Percentiles rank a stretch among this genome's conserved stretches.
phyloP scores from a whole-genome alignment of 1,140 invertebrate species.

The Papilio helenus region DNA sequence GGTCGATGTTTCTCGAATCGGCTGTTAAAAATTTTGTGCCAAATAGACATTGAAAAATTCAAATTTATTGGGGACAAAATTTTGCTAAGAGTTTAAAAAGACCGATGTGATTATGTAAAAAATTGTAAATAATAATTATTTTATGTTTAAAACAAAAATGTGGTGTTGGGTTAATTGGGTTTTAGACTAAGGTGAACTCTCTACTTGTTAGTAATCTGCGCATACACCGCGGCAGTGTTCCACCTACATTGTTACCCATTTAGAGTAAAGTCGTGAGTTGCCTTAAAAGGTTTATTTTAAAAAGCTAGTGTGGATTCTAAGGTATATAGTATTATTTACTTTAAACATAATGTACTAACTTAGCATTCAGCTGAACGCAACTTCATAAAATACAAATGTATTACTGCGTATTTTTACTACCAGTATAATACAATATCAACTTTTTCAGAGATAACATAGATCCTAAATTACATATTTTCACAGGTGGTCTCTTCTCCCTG shows the following conservation, averaged over 20 bases:
- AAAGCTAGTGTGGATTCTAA: slow-evolving; percentile 19
- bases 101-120: slow-evolving; percentile 62
- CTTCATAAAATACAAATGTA: no score
- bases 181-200: slow-evolving; percentile 49
- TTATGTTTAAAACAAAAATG: slow-evolving; percentile 46
- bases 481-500: slow-evolving; percentile 63
- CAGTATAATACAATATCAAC: neutral
- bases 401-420: neutral
- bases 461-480: neutral
- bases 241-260: slow-evolving; percentile 37
- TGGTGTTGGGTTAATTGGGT: slow-evolving; percentile 64
- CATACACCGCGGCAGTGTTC: neutral
- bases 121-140: no score
- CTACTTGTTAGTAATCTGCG: neutral
- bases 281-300: slow-evolving; percentile 35
- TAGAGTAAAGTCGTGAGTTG: slow-evolving; percentile 41
- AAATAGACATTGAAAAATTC: slow-evolving; percentile 67
- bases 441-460: neutral
- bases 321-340: neutral
- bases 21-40: slow-evolving; percentile 73
- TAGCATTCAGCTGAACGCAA: neutral
- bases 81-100: slow-evolving; percentile 54
- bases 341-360: neutral
- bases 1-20: slow-evolving; percentile 49
- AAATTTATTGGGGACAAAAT: slow-evolving; percentile 80